phyloP scores from a whole-genome alignment of 2,113 vertebrate genomes.

The Alosa alosa region DNA sequence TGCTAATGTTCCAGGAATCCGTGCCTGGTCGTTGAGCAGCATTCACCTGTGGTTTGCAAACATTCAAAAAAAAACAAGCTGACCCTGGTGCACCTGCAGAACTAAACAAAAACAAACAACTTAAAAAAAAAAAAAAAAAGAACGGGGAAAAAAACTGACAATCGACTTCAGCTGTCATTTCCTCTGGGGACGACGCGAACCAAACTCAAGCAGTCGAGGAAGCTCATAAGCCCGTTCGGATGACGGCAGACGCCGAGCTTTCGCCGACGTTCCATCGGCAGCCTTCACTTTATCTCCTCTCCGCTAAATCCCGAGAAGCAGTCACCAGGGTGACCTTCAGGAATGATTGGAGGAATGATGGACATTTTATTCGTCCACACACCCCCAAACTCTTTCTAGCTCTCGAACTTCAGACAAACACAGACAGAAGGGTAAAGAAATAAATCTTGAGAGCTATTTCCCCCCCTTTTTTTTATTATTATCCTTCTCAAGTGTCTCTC shows the following conservation, averaged over 20 bases:
- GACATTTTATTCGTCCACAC: constrained; percentile 12
- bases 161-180: not conserved
- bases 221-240: not conserved
- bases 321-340: constrained; percentile 34
- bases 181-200: not conserved
- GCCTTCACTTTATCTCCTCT: not conserved
- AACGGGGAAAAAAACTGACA: not conserved
- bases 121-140: not conserved
- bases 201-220: not conserved
- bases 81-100: not conserved
- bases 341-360: constrained; percentile 37
- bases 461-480: not conserved
- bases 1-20: not conserved
- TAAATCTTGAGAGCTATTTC: constrained; percentile 41
- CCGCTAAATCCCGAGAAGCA: not conserved
- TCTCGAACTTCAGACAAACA: constrained; percentile 40
- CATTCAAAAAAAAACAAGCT: not conserved
- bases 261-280: not conserved
- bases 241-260: not conserved
- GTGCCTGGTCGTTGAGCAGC: not conserved
- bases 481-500: constrained; percentile 34
- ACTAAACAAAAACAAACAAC: not conserved
- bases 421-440: constrained; percentile 22
- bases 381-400: not conserved
- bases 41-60: not conserved